Base-by-base conservation (phyloP, 2,113 vertebrate species). In the Ornithorhynchus anatinus region DNA sequence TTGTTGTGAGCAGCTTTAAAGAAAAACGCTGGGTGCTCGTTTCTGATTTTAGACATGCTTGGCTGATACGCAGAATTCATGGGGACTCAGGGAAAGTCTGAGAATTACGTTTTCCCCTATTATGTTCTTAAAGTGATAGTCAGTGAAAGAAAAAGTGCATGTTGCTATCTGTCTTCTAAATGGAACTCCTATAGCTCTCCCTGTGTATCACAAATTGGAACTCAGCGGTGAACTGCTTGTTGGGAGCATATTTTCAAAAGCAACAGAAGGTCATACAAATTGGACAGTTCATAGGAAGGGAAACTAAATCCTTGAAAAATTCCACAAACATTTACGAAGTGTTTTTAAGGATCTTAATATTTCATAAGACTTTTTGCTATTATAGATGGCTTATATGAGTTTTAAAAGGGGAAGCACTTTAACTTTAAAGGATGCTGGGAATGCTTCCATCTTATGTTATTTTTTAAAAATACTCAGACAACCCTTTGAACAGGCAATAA, bases 151-250 rank as follows among this genome's bases (percentile, higher is more conserved):
- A 76, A 79, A 77, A 51, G 13, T 60, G 10, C 7, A 33, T 56
- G 7, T 63, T 72, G 60, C 12, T 52, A 40, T 59, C 4, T 69
- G 22, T 43, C 36, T 62, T 80, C n/a, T 52, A 80, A 78, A 53
- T 42, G 16, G 4, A 59, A 76, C 20, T 64, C 32, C 17, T 38
- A 64, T 33, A 37, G 20, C 43, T 64, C 17, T 5, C 35, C 65
- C 39, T 45, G 35, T 42, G 15, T 54, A 36, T 31, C 13, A 65
- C 20, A 75, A 48, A 70, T 62, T 65, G 32, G 20, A 84, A 77
- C 29, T 56, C 19, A 3, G 20, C 31, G 10, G 45, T 69, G 42
- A 75, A 66, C 31, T 33, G 12, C 47, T 14, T 57, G 1, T 40
- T 3, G 7, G 69, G 8, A 58, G 12, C 1, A 1, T 69, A 44